Percentiles rank a stretch among this genome's conserved stretches.
Evolutionary conservation across 92 coral and sea anemone genomes (phyloP).

Genomic region (Porites evermanni): DNA sequence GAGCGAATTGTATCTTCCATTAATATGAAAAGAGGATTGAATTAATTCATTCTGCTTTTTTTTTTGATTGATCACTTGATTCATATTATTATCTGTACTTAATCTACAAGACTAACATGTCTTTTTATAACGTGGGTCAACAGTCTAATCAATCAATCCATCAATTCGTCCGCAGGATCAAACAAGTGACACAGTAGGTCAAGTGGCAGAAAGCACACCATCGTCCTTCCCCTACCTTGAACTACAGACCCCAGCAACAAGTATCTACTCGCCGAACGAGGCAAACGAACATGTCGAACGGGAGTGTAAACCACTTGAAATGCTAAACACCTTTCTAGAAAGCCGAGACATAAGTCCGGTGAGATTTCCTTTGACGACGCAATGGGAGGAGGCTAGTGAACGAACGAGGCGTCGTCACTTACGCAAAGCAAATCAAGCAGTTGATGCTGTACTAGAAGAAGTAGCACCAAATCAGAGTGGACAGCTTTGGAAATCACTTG

Average conservation of each 20-base stretch:
- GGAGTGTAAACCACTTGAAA: constrained; percentile 51
- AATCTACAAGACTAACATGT: not conserved
- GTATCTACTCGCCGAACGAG: constrained; percentile 21
- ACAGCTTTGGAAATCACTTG: constrained; percentile 58
- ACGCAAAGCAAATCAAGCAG: constrained; percentile 69
- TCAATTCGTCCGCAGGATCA: not conserved
- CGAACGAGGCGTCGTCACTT: constrained; percentile 63
- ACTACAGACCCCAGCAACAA: constrained; percentile 14
- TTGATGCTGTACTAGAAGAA: constrained; percentile 22
- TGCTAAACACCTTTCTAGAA: constrained; percentile 55
- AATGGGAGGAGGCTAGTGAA: constrained; percentile 68
- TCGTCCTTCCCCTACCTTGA: not conserved
- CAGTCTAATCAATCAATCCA: not conserved
- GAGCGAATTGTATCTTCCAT: no score
- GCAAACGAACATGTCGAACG: constrained; percentile 29
- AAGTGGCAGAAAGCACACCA: not conserved
- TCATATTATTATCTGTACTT: no score
- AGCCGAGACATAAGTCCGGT: constrained; percentile 73
- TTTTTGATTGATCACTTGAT: no score
- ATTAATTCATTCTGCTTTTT: no score
- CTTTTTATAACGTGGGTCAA: not conserved
- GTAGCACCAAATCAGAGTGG: constrained; percentile 57
- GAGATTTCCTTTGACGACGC: constrained; percentile 53
- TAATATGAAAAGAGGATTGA: no score
- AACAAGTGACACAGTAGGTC: not conserved